Evolutionary conservation across 2,113 vertebrate genomes (phyloP), one percentile per base, ranked within the genome.

Genomic region (Calidris pygmaea): DNA sequence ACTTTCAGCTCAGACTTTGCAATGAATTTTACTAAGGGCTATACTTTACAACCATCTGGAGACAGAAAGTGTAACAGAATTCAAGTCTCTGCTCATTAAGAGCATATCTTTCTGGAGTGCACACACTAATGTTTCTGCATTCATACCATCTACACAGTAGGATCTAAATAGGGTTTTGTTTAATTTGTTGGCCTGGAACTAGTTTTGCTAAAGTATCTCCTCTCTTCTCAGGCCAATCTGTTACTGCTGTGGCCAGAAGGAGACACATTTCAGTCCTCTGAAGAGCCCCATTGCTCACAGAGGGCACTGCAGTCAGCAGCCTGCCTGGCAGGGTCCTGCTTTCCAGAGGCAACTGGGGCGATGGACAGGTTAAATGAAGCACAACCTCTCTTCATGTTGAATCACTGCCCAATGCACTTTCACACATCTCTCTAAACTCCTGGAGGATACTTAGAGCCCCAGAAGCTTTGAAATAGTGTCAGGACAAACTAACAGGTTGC

Each of bases 141-240:
- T 84, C 86, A 3, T 59, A 65, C 22, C 62, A 56, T 85, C 81
- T 48, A 85, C 72, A 23, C 50, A 66, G 71, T 41, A 53, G 63
- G 81, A 87, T 18, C 52, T 65, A 91, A 93, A 78, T 22, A 78
- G n/a, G 34, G 59, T 94, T 96, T 86, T 87, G 29, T 63, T 94
- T 66, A 50, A 77, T 81, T 81, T 72, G 15, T 58, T 93, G 85
- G 32, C 32, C 68, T 63, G 0, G 1, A 32, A 80, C 16, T 27
- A 77, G 16, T 21, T 86, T 80, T 96, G 53, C 39, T 89, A 43
- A 84, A 89, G 10, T 10, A 63, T 77, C 10, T 48, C 50, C 34
- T 88, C 16, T 62, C 55, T 91, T 50, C 70, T 91, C 26, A 47
- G 79, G 35, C 63, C 21, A 34, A 10, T 32, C 30, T 73, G 58